Conservation (phyloP, 2,113 vertebrate species). For the Petromus typicus region DNA sequence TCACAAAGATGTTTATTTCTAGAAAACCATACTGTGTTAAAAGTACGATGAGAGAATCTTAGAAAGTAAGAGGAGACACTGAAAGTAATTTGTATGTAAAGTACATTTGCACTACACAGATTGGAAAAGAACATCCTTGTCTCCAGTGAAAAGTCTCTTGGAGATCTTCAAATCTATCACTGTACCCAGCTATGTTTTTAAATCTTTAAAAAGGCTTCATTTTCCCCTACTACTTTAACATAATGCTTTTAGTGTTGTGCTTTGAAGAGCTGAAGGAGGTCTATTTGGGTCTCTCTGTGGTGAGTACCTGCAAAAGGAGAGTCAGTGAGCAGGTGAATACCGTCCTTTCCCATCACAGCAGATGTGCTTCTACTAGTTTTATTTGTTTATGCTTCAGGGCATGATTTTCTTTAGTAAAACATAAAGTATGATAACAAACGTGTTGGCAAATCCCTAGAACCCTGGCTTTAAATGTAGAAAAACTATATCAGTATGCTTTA, state of each 20-base stretch:
- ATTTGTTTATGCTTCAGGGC: conserved; percentile 51
- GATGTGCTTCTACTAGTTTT: background rate
- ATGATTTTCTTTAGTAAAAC: conserved; percentile 11
- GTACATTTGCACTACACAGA: background rate
- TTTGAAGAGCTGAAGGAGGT: background rate
- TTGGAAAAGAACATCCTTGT: background rate
- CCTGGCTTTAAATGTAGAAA: background rate
- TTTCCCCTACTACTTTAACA: background rate
- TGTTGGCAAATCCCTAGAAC: background rate
- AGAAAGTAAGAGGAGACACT: background rate
- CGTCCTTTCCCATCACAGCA: background rate
- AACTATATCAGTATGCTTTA: conserved; percentile 1
- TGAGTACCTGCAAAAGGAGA: background rate
- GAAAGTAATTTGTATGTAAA: background rate
- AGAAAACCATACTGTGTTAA: background rate
- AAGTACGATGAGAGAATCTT: background rate
- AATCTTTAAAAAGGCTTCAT: background rate
- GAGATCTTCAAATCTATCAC: background rate
- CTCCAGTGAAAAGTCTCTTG: background rate
- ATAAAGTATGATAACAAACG: background rate
- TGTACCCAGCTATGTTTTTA: background rate
- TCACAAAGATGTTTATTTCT: background rate
- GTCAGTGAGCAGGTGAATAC: background rate
- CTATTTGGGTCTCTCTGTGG: background rate
- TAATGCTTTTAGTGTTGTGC: background rate